Base-by-base conservation (phyloP, 1,140 invertebrate genomes). In the Pseudomyrmex gracilis region DNA sequence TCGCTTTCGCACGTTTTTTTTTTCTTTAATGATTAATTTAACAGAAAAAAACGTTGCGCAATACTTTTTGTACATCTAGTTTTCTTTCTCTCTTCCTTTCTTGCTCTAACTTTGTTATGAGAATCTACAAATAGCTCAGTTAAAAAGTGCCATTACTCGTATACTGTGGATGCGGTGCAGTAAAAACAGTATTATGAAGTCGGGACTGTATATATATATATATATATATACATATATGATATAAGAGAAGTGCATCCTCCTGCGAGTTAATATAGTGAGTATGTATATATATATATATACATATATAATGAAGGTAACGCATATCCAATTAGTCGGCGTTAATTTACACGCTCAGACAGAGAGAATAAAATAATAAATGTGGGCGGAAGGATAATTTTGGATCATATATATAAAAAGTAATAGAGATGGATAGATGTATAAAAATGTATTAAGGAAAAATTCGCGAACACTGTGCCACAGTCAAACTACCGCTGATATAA, bases 391-490 rank as follows among this genome's bases (percentile, higher is more conserved):
- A 34, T 34, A 45, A 82, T 53, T 73, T 22, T 87, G 60, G 86
- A 77, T 9, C 34, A 34, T 34, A 7, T 34, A 34, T n/a, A 34
- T 34, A 34, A 84, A 80, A 73, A 60, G 63, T 82, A 84, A 77
- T 80, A 34, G 5, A 34, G 34, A 34, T 68, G 86, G 83, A 77
- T 76, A 86, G 57, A 76, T 70, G 34, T 85, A 85, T 53, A 71
- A 4, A 34, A 34, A 85, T 47, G 61, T 84, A 82, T 60, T 85
- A 80, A 74, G 86, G 84, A 87, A 55, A 55, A 70, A 85, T 90
- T 89, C 92, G 90, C 91, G 94, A 95, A 95, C 95, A 95, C 95
- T 95, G 94, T 95, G 95, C 95, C 95, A 95, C 95, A 95, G 93
- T 95, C 95, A 95, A 95, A 95, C 93, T 94, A 95, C 95, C 92